These are phyloP conservation scores for Cylas formicarius DNA, from an alignment of 1,140 invertebrate genomes.

Conservation along the genomic window DNA sequence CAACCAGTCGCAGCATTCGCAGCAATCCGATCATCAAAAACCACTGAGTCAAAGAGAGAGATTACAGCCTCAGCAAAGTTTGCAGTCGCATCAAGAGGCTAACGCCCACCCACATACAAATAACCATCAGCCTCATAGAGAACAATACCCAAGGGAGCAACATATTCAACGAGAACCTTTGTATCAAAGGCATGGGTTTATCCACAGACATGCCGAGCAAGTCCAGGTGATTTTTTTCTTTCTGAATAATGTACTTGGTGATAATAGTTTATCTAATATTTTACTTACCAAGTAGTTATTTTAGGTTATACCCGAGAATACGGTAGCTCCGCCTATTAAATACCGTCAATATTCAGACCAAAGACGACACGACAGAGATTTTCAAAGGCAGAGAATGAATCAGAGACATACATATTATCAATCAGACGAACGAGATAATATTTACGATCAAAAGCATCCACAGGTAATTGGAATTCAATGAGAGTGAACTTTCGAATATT, in stretches of 20 bases:
- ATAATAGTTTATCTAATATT: not conserved
- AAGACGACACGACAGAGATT: slow-evolving; percentile 25
- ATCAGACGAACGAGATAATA: slow-evolving; percentile 28
- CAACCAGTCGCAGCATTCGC: slow-evolving; percentile 1
- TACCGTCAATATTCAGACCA: slow-evolving; percentile 31
- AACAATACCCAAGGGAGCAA: slow-evolving; percentile 36
- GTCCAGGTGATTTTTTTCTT: slow-evolving; percentile 29
- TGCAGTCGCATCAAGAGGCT: slow-evolving; percentile 4
- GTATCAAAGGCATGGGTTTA: slow-evolving; percentile 39
- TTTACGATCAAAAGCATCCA: slow-evolving; percentile 26
- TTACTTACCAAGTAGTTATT: not conserved
- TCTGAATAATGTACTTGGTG: not conserved
- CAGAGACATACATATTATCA: slow-evolving; percentile 33
- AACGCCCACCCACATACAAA: not conserved
- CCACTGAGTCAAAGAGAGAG: no score
- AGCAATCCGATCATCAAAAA: slow-evolving; percentile 11
- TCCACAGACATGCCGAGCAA: slow-evolving; percentile 40
- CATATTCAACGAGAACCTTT: slow-evolving; percentile 35
- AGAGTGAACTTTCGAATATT: no score
- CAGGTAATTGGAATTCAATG: no score
- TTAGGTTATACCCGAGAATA: slow-evolving; percentile 37
- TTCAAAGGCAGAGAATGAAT: slow-evolving; percentile 24
- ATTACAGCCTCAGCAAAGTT: not conserved
- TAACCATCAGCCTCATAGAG: slow-evolving; percentile 12
- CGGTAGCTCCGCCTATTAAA: slow-evolving; percentile 30